Evolutionary conservation across 2,113 vertebrate species (phyloP).

Genomic region (Echinops telfairi): DNA sequence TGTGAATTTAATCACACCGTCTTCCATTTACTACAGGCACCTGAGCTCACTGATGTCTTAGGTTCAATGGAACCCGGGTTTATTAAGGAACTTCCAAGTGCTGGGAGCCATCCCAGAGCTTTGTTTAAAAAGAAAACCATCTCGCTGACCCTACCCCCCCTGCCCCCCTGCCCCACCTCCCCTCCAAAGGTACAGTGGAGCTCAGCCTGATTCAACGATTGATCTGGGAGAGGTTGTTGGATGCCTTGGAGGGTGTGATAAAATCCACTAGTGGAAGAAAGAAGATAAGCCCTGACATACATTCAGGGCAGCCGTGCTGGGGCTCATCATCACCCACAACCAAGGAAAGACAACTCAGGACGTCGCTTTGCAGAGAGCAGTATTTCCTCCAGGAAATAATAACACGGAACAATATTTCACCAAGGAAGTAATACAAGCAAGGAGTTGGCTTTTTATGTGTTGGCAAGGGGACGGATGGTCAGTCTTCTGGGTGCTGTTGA

Average conservation of each 20-base stretch:
- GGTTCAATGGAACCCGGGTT: background rate
- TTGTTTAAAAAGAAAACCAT: constrained; percentile 45
- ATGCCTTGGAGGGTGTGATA: background rate
- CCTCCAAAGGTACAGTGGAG: constrained; percentile 12
- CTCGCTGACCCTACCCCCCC: background rate
- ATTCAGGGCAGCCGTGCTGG: background rate
- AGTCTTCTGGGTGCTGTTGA: background rate
- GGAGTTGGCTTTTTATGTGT: too few species aligned
- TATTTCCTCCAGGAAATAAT: background rate
- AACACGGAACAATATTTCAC: background rate
- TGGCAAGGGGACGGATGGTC: background rate
- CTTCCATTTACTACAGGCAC: background rate
- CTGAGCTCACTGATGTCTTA: background rate
- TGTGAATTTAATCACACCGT: constrained; percentile 36
- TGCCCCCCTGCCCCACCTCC: too few species aligned
- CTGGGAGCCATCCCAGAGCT: constrained; percentile 52
- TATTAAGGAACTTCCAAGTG: constrained; percentile 29
- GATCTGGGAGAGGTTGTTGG: background rate
- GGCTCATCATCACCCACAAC: too few species aligned
- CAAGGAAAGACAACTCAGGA: background rate
- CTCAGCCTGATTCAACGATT: background rate
- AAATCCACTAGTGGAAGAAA: background rate
- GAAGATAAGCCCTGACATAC: background rate
- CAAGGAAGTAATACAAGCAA: too few species aligned
- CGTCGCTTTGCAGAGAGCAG: background rate